phyloP scores from a whole-genome alignment of 2,113 vertebrate species.

The Triplophysa siluroides region DNA sequence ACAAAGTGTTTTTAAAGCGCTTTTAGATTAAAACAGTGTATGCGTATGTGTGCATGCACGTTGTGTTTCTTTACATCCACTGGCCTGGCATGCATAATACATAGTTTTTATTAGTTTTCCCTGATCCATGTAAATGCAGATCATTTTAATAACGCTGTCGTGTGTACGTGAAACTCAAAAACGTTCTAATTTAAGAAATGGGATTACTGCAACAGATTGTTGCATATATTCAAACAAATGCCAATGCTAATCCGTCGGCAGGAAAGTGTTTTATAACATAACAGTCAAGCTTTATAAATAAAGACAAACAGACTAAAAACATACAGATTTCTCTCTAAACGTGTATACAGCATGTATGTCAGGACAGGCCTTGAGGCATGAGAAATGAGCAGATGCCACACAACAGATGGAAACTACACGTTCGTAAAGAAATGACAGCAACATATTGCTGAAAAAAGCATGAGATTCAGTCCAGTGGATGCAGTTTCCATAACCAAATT shows the following conservation, averaged over 20 bases:
- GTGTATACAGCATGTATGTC: slow-evolving; percentile 21
- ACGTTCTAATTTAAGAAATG: too few relatives aligned
- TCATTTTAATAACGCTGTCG: too few relatives aligned
- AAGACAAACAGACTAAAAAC: not conserved
- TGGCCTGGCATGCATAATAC: too few relatives aligned
- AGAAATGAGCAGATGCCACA: slow-evolving; percentile 53
- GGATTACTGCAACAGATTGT: too few relatives aligned
- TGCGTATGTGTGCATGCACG: too few relatives aligned
- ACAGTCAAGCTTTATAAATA: slow-evolving; percentile 5
- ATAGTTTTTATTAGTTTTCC: too few relatives aligned
- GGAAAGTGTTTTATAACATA: not conserved
- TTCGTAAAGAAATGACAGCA: slow-evolving; percentile 1
- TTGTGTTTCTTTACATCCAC: too few relatives aligned
- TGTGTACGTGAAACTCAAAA: too few relatives aligned
- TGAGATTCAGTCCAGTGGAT: not conserved
- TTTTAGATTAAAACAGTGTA: too few relatives aligned
- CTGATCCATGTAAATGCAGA: too few relatives aligned
- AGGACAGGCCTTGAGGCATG: slow-evolving; percentile 34
- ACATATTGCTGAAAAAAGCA: not conserved
- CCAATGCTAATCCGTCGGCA: not conserved
- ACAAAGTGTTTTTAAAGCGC: too few relatives aligned
- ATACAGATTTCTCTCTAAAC: not conserved
- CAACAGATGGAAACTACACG: slow-evolving; percentile 48
- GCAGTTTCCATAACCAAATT: not conserved
- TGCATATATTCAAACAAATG: not conserved